phyloP scores from a whole-genome alignment of 2,797 vertebrate species.

The Euthynnus affinis region DNA sequence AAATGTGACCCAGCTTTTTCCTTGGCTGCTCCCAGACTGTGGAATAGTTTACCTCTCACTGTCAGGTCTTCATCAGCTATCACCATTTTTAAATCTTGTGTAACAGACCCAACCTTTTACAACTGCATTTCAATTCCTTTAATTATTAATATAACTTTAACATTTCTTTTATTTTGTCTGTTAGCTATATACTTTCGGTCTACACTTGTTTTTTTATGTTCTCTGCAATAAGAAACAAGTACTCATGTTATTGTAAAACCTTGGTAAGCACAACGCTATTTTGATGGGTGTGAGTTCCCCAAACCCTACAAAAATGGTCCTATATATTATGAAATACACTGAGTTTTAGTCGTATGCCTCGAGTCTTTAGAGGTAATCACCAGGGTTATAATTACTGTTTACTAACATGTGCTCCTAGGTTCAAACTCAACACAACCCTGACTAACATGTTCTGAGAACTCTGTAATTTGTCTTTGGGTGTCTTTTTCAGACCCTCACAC shows the following conservation, averaged over 20 bases:
- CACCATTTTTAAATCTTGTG: too few relatives aligned
- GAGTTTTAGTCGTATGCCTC: too few relatives aligned
- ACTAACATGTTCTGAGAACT: not conserved
- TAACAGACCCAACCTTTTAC: not conserved
- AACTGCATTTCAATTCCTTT: not conserved
- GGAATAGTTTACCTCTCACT: too few relatives aligned
- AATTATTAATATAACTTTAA: not conserved
- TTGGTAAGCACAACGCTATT: not conserved
- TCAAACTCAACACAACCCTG: not conserved
- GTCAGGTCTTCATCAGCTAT: too few relatives aligned
- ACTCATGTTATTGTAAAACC: not conserved
- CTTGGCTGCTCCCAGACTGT: too few relatives aligned
- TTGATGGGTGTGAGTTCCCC: not conserved
- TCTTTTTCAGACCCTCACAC: constrained; percentile 13
- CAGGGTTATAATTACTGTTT: not conserved
- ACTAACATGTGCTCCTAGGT: not conserved
- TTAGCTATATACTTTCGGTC: not conserved
- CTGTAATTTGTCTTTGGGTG: not conserved
- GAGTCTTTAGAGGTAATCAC: not conserved
- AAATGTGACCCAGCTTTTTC: too few relatives aligned
- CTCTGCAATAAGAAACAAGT: not conserved
- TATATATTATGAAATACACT: not conserved
- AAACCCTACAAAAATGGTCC: not conserved
- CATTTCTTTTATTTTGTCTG: not conserved
- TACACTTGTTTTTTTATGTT: too few relatives aligned